Evolutionary conservation across 2,888 invertebrate species (phyloP).

Genomic region (Dione vanillae): DNA sequence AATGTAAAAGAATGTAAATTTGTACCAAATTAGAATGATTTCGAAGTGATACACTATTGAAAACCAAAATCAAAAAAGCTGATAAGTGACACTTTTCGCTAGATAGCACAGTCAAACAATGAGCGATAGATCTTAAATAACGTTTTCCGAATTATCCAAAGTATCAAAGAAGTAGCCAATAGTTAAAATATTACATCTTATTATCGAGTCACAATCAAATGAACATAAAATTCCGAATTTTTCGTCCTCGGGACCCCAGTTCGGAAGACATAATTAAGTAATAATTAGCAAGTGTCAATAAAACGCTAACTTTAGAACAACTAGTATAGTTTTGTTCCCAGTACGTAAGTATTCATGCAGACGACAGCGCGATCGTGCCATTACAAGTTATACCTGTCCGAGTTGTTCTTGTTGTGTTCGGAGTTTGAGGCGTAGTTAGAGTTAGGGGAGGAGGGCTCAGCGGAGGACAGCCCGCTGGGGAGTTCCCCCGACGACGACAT

Average conservation of each 20-base stretch:
- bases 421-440: conserved; percentile 77
- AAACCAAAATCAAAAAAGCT: conserved; percentile 43
- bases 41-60: conserved; percentile 33
- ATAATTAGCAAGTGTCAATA: conserved; percentile 33
- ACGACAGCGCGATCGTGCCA: conserved; percentile 3
- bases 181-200: no score
- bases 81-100: conserved; percentile 37
- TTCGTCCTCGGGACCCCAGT: not conserved
- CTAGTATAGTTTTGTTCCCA: conserved; percentile 27
- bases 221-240: not conserved
- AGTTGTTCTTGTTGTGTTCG: conserved; percentile 50
- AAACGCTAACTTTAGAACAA: conserved; percentile 32
- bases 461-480: conserved; percentile 87
- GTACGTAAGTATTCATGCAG: conserved; percentile 35
- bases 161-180: conserved; percentile 24
- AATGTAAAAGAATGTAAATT: not conserved
- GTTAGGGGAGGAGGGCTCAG: conserved; percentile 92
- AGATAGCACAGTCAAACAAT: conserved; percentile 41
- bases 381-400: conserved; percentile 64
- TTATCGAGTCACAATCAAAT: no score
- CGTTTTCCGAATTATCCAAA: conserved; percentile 43
- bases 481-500: conserved; percentile 83
- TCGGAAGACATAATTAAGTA: conserved; percentile 48
- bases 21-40: conserved; percentile 24
- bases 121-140: conserved; percentile 42